A percentile compares a stretch with the other conserved stretches of the same genome.
Evolutionary conservation across 2,113 vertebrate species (phyloP).

Genomic region (Mormyrus iriodes): DNA sequence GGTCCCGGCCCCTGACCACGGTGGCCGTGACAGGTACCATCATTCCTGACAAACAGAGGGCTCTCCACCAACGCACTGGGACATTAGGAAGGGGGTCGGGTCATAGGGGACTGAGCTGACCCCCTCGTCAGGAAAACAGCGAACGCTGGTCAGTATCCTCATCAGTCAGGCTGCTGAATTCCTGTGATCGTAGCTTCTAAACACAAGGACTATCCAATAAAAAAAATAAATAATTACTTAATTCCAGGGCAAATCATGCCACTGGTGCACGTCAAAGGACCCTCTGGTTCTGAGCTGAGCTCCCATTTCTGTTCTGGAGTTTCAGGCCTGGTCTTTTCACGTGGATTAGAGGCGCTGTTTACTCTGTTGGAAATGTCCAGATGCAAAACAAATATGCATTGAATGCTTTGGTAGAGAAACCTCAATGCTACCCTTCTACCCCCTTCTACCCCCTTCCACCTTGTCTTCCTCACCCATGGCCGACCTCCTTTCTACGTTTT

Average conservation of each 20-base stretch:
- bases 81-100: conserved; percentile 1
- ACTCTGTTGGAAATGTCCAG: background rate
- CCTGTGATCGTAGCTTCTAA: background rate
- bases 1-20: conserved; percentile 80
- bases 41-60: background rate
- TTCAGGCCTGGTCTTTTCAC: background rate
- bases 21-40: conserved; percentile 87
- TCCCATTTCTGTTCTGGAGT: background rate
- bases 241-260: background rate
- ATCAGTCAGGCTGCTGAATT: background rate
- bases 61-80: conserved; percentile 21
- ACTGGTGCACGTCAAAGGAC: background rate
- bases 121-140: background rate
- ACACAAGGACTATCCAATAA: background rate
- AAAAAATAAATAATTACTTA: background rate
- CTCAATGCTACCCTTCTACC: conserved; percentile 30
- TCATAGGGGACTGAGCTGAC: background rate
- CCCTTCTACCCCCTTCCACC: conserved; percentile 28
- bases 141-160: background rate
- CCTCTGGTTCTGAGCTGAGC: background rate
- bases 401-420: conserved; percentile 43
- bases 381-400: background rate
- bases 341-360: background rate
- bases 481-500: conserved; percentile 25
- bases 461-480: background rate